A percentile compares a stretch with the other conserved stretches of the same genome.
These are phyloP conservation scores for Drosophila serrata DNA, from an alignment of 1,140 invertebrate species.

Conservation along the genomic window DNA sequence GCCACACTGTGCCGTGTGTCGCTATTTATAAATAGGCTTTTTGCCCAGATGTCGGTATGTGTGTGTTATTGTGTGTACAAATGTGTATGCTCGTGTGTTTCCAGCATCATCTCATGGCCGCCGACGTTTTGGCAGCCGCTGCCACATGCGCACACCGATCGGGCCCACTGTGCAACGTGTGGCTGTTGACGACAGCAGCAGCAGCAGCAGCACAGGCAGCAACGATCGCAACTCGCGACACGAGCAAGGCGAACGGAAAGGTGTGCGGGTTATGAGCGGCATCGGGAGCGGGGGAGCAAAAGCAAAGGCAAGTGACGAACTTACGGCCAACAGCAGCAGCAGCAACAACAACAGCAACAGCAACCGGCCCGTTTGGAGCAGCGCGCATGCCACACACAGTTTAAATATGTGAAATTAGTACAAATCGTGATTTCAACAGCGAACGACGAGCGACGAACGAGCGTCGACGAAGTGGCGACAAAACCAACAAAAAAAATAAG, in stretches of 20 bases:
- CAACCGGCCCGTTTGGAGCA: conserved; percentile 80
- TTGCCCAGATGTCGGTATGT: conserved; percentile 19
- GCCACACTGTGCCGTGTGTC: conserved; percentile 34
- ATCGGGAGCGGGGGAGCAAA: conserved; percentile 50
- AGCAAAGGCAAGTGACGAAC: conserved; percentile 77
- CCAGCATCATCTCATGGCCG: conserved; percentile 54
- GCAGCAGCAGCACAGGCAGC: conserved; percentile 41
- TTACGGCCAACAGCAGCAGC: conserved; percentile 76
- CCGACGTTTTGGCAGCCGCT: conserved; percentile 56
- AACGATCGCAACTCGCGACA: conserved; percentile 70
- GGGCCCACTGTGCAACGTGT: conserved; percentile 79
- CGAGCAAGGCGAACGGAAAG: conserved; percentile 67
- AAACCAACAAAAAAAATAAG: conserved; percentile 31
- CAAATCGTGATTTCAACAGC: conserved; percentile 85
- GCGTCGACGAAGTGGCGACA: conserved; percentile 76
- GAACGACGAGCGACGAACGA: conserved; percentile 80
- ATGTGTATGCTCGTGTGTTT: conserved; percentile 21
- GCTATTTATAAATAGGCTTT: conserved; percentile 42
- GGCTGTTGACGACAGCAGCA: conserved; percentile 72
- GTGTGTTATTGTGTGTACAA: neutral
- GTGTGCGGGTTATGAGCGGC: conserved; percentile 47
- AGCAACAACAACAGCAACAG: conserved; percentile 59
- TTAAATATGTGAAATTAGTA: conserved; percentile 85
- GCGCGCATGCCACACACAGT: conserved; percentile 85
- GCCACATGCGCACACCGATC: conserved; percentile 66